Base-by-base conservation (phyloP, 2,797 vertebrate species). In the Danionella dracula region DNA sequence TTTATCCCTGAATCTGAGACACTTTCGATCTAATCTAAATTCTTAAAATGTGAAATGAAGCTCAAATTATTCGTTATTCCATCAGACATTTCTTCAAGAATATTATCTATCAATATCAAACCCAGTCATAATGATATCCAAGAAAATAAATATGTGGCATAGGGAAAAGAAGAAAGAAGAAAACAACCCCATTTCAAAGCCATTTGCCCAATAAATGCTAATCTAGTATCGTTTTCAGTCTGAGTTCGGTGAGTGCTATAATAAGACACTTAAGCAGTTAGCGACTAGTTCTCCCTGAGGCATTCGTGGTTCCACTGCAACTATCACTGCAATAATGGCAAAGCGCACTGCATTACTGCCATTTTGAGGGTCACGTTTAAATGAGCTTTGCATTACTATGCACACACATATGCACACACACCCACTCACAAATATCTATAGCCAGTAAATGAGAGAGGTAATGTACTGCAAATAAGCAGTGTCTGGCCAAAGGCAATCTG, bases 141-240 rank as follows among this genome's bases (percentile, higher is more conserved):
- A 84, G 72, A 82, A 79, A 79, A 84, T 79, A 80, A 83, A 87
- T 85, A 88, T 84, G 82, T 75, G 80, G 72, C 77, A 72, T 59
- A 58, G 37, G 57, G 34, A 65, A 29, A 45, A 7, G 55, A 50
- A 46, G 13, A 44, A 46, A 77, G 79, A 46, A 17, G 45, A 23
- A 57, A 29, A 19, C 41, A 40, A 80, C 76, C 73, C 83, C 79
- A 84, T 86, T 87, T 77, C 79, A 79, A 73, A 79, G 80, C 68
- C 31, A 85, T 83, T 75, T 84, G 55, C 68, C 64, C 72, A 32
- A 32, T 74, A 67, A 83, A 79, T 83, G 82, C 83, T 87, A 79
- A 83, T 81, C 74, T 76, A 78, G 84, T 76, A 65, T 76, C 76
- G 68, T 77, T 84, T 82, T 80, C 83, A 84, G 82, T 70, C 45